Percentiles rank a stretch among this genome's conserved stretches.
These are phyloP conservation scores for Acrocyrtus sp. DNA, from an alignment of 2,888 invertebrate species.

Conservation along the genomic window DNA sequence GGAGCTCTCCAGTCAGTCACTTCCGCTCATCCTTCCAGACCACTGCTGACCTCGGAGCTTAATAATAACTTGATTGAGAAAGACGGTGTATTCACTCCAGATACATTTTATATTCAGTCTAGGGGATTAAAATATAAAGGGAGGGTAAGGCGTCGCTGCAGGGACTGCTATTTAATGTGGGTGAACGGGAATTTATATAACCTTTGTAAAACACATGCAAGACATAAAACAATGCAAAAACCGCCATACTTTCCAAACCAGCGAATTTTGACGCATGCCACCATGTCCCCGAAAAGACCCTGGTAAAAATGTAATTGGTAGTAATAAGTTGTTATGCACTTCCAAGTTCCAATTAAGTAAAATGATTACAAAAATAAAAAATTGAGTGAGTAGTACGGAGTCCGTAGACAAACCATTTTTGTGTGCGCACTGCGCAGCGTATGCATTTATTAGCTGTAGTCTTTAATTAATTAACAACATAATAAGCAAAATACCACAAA, in stretches of 20 bases:
- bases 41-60: no score
- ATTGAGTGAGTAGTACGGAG: no score
- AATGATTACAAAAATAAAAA: background rate
- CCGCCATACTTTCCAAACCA: constrained; percentile 76
- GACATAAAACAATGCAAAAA: constrained; percentile 85
- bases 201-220: constrained; percentile 78
- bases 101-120: background rate
- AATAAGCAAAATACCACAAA: no score
- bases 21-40: background rate
- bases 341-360: background rate
- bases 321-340: background rate
- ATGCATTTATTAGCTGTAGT: no score
- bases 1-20: no score
- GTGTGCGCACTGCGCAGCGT: no score
- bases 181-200: constrained; percentile 77
- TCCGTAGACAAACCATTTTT: no score
- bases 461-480: no score
- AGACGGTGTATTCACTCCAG: background rate
- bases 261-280: constrained; percentile 81
- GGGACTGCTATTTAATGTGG: constrained; percentile 79
- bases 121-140: constrained; percentile 81
- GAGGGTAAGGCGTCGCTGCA: constrained; percentile 76
- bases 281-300: constrained; percentile 72
- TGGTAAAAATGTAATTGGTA: constrained; percentile 65
- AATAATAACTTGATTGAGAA: background rate